These are phyloP conservation scores for Apamea epomidion DNA, from an alignment of 2,888 invertebrate species.

Conservation along the genomic window DNA sequence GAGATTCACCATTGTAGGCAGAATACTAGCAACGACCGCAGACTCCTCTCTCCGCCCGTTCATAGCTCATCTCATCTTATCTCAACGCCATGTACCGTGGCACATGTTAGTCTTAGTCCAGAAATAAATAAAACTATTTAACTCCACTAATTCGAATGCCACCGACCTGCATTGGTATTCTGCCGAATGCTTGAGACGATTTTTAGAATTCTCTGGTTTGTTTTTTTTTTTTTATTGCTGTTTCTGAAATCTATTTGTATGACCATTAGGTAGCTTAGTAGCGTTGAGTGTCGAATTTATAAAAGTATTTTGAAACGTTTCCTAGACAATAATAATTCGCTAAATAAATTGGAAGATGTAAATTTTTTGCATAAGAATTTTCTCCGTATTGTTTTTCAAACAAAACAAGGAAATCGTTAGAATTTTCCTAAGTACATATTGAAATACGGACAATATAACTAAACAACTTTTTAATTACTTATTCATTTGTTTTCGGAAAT, in stretches of 20 bases:
- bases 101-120: conserved; percentile 73
- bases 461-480: conserved; percentile 21
- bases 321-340: conserved; percentile 1
- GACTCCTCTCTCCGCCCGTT: conserved; percentile 8
- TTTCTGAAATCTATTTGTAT: conserved; percentile 47
- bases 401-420: conserved; percentile 32
- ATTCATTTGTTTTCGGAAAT: conserved; percentile 29
- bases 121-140: conserved; percentile 70
- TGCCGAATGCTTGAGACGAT: conserved; percentile 39
- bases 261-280: conserved; percentile 38
- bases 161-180: conserved; percentile 53
- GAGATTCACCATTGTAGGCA: conserved; percentile 49
- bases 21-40: conserved; percentile 14
- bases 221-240: conserved; percentile 36
- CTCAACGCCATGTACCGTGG: conserved; percentile 60
- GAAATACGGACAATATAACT: conserved; percentile 30
- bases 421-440: conserved; percentile 13
- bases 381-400: conserved; percentile 4
- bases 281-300: conserved; percentile 44
- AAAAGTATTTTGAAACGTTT: conserved; percentile 22
- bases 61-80: conserved; percentile 9
- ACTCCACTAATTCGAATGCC: conserved; percentile 56
- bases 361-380: background rate
- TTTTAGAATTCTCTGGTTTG: conserved; percentile 28
- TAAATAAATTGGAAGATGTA: background rate